Base-by-base conservation (phyloP, 2,888 invertebrate species). In the Acanthosepion esculentum region DNA sequence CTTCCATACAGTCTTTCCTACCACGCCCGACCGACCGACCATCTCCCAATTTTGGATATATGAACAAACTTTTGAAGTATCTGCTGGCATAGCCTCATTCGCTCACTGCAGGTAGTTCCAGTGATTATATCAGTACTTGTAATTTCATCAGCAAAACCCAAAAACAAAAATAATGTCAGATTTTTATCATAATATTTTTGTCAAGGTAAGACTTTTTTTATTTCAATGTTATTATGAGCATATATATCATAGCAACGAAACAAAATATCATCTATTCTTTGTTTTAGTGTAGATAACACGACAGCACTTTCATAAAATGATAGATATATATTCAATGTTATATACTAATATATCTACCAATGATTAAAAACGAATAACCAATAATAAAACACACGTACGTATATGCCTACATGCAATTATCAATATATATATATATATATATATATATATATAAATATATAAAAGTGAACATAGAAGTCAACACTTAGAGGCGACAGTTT, bases 361-460 rank as follows among this genome's bases (percentile, higher is more conserved):
- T 15, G 55, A 20, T 20, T 20, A 55, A 55, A 55, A 55, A 55
- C 15, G 1, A 55, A 91, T 91, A 91, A 33, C 15, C n/a, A 12
- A 2, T 12, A 91, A 91, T 91, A 91, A 20, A 8, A 50, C 15
- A 15, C 50, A 50, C 4, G 15, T 0, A 50, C 15, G 50, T 50
- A 15, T 50, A 50, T 50, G 50, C 50, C 50, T 50, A 50, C 50
- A 50, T 50, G 15, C 50, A 50, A 8, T 8, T 50, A 50, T 0
- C 50, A 15, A 50, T n/a, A 91, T 91, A 91, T 92, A 92, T 92
- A 92, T 41, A 92, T 92, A 92, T 92, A 92, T 92, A 92, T 92
- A 92, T 92, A 92, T 41, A 92, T 48, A 92, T 92, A 92, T 92
- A 92, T 92, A 92, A 48, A 92, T 92, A 92, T 92, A 92, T 41